These are phyloP conservation scores for Notothenia coriiceps DNA, from an alignment of 2,113 vertebrate genomes.

Conservation along the genomic window DNA sequence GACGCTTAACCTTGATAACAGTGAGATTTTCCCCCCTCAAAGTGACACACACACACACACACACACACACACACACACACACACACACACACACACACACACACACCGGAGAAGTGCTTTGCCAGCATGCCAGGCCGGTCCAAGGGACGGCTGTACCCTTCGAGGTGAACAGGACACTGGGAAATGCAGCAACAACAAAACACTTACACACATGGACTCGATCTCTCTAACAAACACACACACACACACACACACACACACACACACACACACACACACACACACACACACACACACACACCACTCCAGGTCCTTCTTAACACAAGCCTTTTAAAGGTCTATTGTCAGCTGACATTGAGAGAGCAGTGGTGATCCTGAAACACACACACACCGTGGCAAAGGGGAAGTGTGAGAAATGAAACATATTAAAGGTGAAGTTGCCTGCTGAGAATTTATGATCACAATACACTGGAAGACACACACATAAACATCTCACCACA, in stretches of 20 bases:
- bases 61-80: slow-evolving; percentile 64
- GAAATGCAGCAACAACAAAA: slow-evolving; percentile 84
- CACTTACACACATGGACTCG: slow-evolving; percentile 60
- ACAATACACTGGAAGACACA: slow-evolving; percentile 53
- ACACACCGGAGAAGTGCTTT: slow-evolving; percentile 81
- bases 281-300: slow-evolving; percentile 50
- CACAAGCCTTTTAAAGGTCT: slow-evolving; percentile 74
- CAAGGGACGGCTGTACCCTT: slow-evolving; percentile 84
- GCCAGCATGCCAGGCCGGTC: slow-evolving; percentile 83
- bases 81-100: slow-evolving; percentile 48
- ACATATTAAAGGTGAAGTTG: slow-evolving; percentile 70
- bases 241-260: slow-evolving; percentile 62
- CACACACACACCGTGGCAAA: slow-evolving; percentile 33
- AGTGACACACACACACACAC: slow-evolving; percentile 78
- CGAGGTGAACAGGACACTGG: slow-evolving; percentile 83
- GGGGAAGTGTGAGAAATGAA: slow-evolving; percentile 72
- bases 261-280: slow-evolving; percentile 42
- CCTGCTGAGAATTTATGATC: slow-evolving; percentile 69
- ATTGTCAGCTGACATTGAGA: slow-evolving; percentile 80
- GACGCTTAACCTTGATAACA: slow-evolving; percentile 86
- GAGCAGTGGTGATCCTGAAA: slow-evolving; percentile 55
- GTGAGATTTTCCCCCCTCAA: slow-evolving; percentile 79
- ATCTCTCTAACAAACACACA: slow-evolving; percentile 33
- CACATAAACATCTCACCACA: slow-evolving; percentile 44
- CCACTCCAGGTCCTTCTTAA: slow-evolving; percentile 75